Evolutionary conservation across 2,888 invertebrate genomes (phyloP).

Genomic region (Molanna angustata): DNA sequence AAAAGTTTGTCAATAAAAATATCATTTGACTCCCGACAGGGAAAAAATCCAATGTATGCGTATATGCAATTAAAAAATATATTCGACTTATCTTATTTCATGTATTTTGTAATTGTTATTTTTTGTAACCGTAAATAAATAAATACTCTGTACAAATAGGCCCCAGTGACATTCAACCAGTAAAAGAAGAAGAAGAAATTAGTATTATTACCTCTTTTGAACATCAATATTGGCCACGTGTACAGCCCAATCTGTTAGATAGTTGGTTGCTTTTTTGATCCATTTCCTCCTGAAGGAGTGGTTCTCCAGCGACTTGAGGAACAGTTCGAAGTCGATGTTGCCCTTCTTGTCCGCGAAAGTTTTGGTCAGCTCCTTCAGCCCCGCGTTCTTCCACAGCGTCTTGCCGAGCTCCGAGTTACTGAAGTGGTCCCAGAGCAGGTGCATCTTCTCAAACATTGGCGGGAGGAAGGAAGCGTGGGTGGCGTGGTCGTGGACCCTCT

Average conservation of each 20-base stretch:
- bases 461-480: slow-evolving; percentile 72
- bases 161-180: too few relatives aligned
- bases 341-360: slow-evolving; percentile 68
- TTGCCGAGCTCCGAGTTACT: slow-evolving; percentile 75
- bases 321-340: slow-evolving; percentile 66
- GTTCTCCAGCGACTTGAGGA: slow-evolving; percentile 77
- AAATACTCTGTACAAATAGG: too few relatives aligned
- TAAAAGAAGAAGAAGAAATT: too few relatives aligned
- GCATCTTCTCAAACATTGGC: slow-evolving; percentile 65
- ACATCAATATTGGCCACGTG: slow-evolving; percentile 73
- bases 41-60: too few relatives aligned
- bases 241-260: slow-evolving; percentile 70
- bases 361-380: slow-evolving; percentile 66
- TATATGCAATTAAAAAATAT: too few relatives aligned
- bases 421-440: slow-evolving; percentile 76
- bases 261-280: slow-evolving; percentile 73
- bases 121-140: too few relatives aligned
- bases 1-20: too few relatives aligned
- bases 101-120: too few relatives aligned
- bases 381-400: slow-evolving; percentile 70
- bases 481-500: slow-evolving; percentile 61
- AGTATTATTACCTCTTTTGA: slow-evolving; percentile 73
- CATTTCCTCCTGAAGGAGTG: slow-evolving; percentile 76
- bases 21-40: too few relatives aligned
- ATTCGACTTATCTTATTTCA: too few relatives aligned